Evolutionary conservation across 2,888 invertebrate genomes (phyloP).

Genomic region (Drosophila infuscata): DNA sequence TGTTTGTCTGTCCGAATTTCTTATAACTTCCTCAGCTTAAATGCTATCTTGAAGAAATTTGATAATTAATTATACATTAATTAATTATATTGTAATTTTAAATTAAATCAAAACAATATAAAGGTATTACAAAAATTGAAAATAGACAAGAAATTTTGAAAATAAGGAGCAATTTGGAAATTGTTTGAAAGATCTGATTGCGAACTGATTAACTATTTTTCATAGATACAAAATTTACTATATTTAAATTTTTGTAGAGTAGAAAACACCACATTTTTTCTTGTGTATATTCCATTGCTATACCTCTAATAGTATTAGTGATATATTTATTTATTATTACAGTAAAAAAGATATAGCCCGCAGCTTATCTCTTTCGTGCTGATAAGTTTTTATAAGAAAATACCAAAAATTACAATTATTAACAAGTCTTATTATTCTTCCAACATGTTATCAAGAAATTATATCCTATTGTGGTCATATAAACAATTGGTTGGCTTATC

Average conservation of each 20-base stretch:
- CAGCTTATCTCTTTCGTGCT: neutral
- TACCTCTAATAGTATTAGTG: neutral
- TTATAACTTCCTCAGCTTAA: neutral
- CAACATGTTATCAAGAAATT: neutral
- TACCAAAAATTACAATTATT: neutral
- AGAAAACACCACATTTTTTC: too few relatives aligned
- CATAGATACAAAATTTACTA: neutral
- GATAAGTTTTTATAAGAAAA: neutral
- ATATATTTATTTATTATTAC: neutral
- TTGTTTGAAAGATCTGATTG: neutral
- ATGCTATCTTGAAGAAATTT: too few relatives aligned
- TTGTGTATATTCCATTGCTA: too few relatives aligned
- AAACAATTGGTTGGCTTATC: neutral
- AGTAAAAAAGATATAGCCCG: neutral
- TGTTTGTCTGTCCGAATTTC: neutral
- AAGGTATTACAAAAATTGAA: neutral
- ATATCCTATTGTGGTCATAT: too few relatives aligned
- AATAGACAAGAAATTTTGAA: neutral
- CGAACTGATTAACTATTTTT: neutral
- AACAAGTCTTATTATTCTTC: neutral
- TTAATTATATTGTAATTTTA: neutral
- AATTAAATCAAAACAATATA: neutral
- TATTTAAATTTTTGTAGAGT: neutral
- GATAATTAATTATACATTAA: too few relatives aligned
- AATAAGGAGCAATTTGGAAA: neutral